Base-by-base conservation (phyloP, 2,888 invertebrate species). In the Bruchidius siliquastri region DNA sequence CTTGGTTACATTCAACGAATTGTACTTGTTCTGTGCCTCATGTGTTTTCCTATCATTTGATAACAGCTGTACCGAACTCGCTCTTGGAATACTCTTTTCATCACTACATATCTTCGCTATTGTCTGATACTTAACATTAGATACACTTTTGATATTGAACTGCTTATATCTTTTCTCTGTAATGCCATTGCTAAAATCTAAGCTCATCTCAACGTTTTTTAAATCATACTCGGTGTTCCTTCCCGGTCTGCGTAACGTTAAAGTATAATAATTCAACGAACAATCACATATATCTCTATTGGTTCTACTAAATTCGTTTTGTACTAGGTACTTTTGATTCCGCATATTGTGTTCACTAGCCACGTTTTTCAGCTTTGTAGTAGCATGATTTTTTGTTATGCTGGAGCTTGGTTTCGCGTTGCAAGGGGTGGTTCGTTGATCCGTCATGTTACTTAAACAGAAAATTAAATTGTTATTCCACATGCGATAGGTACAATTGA, bases 41-140 rank as follows among this genome's bases (percentile, higher is more conserved):
- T 83, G n/a, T 86, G 82, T 79, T 86, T 88, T 80, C 84, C 83
- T 82, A 87, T 89, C 86, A 26, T 88, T 89, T 6, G 88, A 80
- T 70, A 83, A 81, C 20, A 74, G 77, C 72, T 83, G 83, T 79
- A 81, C 80, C 2, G 83, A 83, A 71, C 78, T 82, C 0, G 82
- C 81, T 68, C 82, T 75, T 72, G 81, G 79, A 71, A 83, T 79
- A 72, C 79, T 80, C 71, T 80, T 78, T 49, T 49, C 49, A 18
- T 49, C 49, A 13, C 18, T 49, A 49, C 49, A 49, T 49, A 49
- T 49, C 49, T 49, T 49, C 49, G 49, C 49, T 49, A 49, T 49
- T 1, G 49, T 79, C 70, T 80, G 74, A 68, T 80, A 75, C 71
- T 79, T 81, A 21, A 76, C 76, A 69, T 77, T 78, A 18, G 77